Evolutionary conservation across 2,888 invertebrate genomes (phyloP).

Genomic region (Agrochola circellaris): DNA sequence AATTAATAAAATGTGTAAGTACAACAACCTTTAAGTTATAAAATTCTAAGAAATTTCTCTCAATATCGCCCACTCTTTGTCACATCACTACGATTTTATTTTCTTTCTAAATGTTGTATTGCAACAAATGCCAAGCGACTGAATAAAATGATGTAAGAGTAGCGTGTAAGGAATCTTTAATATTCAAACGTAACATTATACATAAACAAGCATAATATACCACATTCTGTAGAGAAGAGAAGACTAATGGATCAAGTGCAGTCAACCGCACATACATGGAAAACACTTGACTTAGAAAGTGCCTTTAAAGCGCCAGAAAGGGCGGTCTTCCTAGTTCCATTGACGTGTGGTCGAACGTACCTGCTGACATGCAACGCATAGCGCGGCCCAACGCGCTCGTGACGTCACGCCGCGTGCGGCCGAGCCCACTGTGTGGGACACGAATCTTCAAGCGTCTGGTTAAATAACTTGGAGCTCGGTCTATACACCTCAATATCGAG

Average conservation of each 20-base stretch:
- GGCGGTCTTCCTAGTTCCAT: background rate
- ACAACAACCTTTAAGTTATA: background rate
- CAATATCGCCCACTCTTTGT: background rate
- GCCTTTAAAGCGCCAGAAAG: background rate
- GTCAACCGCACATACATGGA: background rate
- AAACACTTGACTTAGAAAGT: background rate
- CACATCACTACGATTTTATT: background rate
- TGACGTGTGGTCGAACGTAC: background rate
- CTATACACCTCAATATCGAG: background rate
- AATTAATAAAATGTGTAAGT: background rate
- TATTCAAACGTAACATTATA: background rate
- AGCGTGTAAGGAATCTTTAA: background rate
- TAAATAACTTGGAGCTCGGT: background rate
- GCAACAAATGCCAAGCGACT: slow-evolving; percentile 14
- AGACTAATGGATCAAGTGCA: background rate
- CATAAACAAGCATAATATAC: background rate
- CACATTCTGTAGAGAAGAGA: too few relatives aligned
- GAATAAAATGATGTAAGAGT: background rate
- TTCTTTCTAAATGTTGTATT: background rate
- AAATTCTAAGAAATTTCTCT: background rate
- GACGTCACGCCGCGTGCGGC: background rate
- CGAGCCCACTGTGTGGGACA: background rate
- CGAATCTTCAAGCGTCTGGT: too few relatives aligned
- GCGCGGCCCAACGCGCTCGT: background rate
- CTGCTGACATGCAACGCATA: background rate